Percentiles rank a stretch among this genome's conserved stretches.
phyloP scores from a whole-genome alignment of 2,797 vertebrate genomes.

The Rhabdophis nuchalis region DNA sequence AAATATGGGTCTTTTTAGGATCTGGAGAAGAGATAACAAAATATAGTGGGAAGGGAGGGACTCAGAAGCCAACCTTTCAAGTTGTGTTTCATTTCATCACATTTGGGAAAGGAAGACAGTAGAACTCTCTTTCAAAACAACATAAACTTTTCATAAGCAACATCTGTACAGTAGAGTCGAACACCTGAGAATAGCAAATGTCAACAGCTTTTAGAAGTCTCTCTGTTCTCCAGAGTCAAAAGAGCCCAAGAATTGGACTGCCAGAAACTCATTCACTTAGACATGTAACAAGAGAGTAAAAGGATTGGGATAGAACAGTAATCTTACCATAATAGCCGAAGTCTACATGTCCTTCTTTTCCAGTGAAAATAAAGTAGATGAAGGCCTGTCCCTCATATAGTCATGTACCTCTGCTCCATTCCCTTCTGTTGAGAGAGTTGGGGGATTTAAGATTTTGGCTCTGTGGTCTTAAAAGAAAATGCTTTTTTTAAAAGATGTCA shows the following conservation, averaged over 20 bases:
- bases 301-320: background rate
- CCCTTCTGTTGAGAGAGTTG: background rate
- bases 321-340: background rate
- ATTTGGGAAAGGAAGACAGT: conserved; percentile 4
- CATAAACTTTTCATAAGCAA: conserved; percentile 31
- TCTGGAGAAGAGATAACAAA: background rate
- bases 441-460: background rate
- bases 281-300: background rate
- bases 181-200: conserved; percentile 11
- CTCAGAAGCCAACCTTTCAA: background rate
- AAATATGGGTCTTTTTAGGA: background rate
- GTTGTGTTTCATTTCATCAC: conserved; percentile 1
- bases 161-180: conserved; percentile 17
- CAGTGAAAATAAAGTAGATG: background rate
- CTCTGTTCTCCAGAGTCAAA: conserved; percentile 12
- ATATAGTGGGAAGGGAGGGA: accelerated
- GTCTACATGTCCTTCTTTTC: background rate
- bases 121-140: conserved; percentile 5
- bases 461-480: background rate
- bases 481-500: background rate
- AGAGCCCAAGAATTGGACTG: conserved; percentile 2
- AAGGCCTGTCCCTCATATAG: background rate
- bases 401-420: background rate
- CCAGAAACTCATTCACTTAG: conserved; percentile 1
- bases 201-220: conserved; percentile 15